Evolutionary conservation across 2,797 vertebrate species (phyloP).

Genomic region (Myripristis jacobus): DNA sequence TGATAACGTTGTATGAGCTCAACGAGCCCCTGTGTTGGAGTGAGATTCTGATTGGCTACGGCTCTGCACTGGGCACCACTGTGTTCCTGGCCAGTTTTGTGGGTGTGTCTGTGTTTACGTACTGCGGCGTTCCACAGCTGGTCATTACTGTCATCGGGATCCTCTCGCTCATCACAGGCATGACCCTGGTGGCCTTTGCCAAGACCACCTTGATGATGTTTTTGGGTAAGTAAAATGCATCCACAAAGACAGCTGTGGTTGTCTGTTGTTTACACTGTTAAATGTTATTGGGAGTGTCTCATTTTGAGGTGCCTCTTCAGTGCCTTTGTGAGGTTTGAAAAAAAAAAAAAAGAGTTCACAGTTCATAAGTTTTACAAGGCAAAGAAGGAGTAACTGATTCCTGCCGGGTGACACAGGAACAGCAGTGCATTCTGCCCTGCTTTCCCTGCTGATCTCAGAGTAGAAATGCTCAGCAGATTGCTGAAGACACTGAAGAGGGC

Average conservation of each 20-base stretch:
- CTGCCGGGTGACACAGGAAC: no score
- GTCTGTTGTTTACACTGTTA: neutral
- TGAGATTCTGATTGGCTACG: conserved; percentile 94
- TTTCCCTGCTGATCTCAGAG: no score
- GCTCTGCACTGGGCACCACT: conserved; percentile 85
- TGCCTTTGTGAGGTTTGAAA: no score
- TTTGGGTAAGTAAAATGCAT: conserved; percentile 85
- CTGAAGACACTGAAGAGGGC: no score
- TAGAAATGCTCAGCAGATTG: no score
- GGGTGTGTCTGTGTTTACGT: conserved; percentile 87
- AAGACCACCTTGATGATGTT: conserved; percentile 93
- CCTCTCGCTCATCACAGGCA: conserved; percentile 86
- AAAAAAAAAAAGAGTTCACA: no score
- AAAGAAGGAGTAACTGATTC: neutral
- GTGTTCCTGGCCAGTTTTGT: conserved; percentile 90
- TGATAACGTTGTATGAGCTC: conserved; percentile 91
- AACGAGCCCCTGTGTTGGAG: conserved; percentile 94
- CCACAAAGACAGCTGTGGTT: neutral
- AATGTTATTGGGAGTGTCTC: no score
- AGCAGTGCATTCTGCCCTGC: no score
- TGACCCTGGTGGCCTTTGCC: conserved; percentile 86
- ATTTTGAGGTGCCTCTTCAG: neutral
- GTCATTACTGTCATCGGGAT: conserved; percentile 89
- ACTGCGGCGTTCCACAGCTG: conserved; percentile 85
- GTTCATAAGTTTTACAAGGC: neutral